Percentiles rank a stretch among this genome's conserved stretches.
Evolutionary conservation across 2,797 vertebrate genomes (phyloP).

Genomic region (Galago senegalensis): DNA sequence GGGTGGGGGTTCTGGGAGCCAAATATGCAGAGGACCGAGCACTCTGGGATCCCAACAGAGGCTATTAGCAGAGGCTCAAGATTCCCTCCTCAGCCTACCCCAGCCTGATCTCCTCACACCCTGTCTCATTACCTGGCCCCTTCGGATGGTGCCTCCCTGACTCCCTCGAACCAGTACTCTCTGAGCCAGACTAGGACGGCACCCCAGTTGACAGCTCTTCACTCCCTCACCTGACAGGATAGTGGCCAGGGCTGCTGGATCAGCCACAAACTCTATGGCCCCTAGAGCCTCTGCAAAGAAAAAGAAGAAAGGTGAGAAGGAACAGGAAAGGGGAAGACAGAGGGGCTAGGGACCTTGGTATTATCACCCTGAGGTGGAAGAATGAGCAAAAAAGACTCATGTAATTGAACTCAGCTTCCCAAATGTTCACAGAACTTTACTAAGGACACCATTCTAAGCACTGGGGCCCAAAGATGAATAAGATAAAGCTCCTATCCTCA

Average conservation of each 20-base stretch:
- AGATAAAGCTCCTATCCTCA: constrained; percentile 16
- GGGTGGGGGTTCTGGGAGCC: constrained; percentile 68
- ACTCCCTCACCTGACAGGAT: constrained; percentile 87
- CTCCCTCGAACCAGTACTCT: constrained; percentile 84
- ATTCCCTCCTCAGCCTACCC: background rate
- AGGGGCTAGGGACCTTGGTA: background rate
- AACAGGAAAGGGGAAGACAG: background rate
- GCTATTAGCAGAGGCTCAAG: constrained; percentile 40
- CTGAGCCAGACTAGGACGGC: constrained; percentile 86
- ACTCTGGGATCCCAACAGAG: constrained; percentile 68
- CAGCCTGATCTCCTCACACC: background rate
- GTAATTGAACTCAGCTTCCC: background rate
- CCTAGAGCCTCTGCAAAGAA: constrained; percentile 76
- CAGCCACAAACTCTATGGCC: constrained; percentile 86
- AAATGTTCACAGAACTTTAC: constrained; percentile 44
- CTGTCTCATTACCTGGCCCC: constrained; percentile 80
- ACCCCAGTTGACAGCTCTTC: constrained; percentile 65
- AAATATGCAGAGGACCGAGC: constrained; percentile 66
- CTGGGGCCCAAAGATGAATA: background rate
- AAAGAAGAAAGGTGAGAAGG: constrained; percentile 4
- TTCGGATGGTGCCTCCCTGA: constrained; percentile 53
- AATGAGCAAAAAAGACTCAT: constrained; percentile 14
- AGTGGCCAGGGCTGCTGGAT: constrained; percentile 86
- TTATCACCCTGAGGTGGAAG: background rate
- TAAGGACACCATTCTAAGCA: background rate